Evolutionary conservation across 2,113 vertebrate genomes (phyloP), one percentile per base, ranked within the genome.

Genomic region (Hydropotes inermis): DNA sequence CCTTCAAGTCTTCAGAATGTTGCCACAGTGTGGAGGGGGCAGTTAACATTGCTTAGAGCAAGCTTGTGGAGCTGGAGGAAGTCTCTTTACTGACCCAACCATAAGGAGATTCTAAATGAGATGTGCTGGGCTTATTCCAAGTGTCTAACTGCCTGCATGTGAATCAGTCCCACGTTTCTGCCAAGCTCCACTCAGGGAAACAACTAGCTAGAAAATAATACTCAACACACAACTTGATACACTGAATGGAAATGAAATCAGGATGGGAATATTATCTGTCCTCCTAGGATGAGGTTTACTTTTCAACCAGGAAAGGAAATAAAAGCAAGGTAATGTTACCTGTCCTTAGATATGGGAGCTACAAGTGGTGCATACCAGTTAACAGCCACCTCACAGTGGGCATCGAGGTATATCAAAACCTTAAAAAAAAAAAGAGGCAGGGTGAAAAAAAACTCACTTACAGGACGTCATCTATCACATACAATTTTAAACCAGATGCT

Each of bases 381-480:
- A 98, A 99, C 98, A 92, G 99, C 99, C 98, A 99, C 99, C 98
- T 99, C 99, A 98, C 99, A 99, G 96, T 99, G 99, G 97, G 99
- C 99, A 98, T 99, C 99, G 93, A 99, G 99, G 98, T 99, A 99
- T 98, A 99, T 99, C 96, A 99, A 98, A 98, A 99, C 99, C 99
- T 99, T 98, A 98, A 98, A 98, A 43, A 76, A 76, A 97, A 96
- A 98, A 97, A 97, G 76, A 98, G 93, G 93, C 95, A 97, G 88
- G 52, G 92, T 98, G 87, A 98, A 95, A 92, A 87, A 83, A 96
- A 25, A 70, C 43, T 5, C 58, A 91, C 10, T 85, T 28, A 76
- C 1, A 33, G 45, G 5, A 94, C 58, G 87, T 60, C 57, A 64
- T 7, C 89, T n/a, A 94, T 67, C 45, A 94, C 1, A 84, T 23